Conservation (phyloP, 2,797 vertebrate genomes). For the Danio jaintianensis region DNA sequence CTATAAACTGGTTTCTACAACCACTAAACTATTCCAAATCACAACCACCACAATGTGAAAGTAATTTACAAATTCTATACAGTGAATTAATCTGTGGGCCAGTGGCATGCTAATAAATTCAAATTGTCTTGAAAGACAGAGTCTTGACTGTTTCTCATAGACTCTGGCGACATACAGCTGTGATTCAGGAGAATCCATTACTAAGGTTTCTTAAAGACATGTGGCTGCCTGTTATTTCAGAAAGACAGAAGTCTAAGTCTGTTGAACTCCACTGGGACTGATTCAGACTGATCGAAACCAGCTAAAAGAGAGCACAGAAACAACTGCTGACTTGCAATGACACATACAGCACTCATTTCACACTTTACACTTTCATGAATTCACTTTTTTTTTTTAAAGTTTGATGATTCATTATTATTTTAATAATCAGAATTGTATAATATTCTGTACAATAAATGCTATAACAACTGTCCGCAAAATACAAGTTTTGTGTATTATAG, state of each 20-base stretch:
- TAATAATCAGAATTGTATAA: background rate
- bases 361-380: background rate
- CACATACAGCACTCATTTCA: constrained; percentile 8
- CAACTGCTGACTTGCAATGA: constrained; percentile 66
- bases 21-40: background rate
- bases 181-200: constrained; percentile 65
- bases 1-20: background rate
- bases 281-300: constrained; percentile 66
- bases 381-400: background rate
- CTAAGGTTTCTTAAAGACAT: constrained; percentile 58
- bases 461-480: background rate
- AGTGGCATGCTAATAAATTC: background rate
- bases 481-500: background rate
- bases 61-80: constrained; percentile 6
- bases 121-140: constrained; percentile 4
- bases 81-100: background rate
- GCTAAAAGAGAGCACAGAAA: constrained; percentile 72
- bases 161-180: constrained; percentile 63
- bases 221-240: constrained; percentile 74
- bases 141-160: constrained; percentile 17
- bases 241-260: constrained; percentile 72
- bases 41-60: background rate
- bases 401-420: background rate
- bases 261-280: constrained; percentile 66
- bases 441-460: background rate